Evolutionary conservation across 2,888 invertebrate genomes (phyloP), one percentile per base, ranked within the genome.

Genomic region (Galerucella nymphaeae): DNA sequence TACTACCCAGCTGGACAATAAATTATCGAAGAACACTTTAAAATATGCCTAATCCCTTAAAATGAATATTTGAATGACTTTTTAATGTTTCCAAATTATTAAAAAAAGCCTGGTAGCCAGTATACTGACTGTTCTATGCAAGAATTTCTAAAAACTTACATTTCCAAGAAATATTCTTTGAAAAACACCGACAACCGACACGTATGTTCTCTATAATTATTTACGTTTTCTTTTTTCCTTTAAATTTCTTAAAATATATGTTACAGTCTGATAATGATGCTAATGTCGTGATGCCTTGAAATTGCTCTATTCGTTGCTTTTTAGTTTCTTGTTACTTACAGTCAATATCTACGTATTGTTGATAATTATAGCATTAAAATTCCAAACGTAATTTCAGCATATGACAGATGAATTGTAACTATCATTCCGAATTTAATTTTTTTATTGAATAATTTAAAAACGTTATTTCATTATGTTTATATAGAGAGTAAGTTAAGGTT

Each of bases 161-260:
- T 53, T 53, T 53, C 18, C 53, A 53, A 53, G 53, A 53, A 53
- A 53, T 18, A 53, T 53, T 16, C 53, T 53, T 53, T 53, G 53
- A 53, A 53, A 53, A 53, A 18, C 18, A 53, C 53, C 53, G 53
- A 53, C 53, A 16, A 53, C 53, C 18, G 16, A 16, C 53, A 53
- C 53, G 18, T 53, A 53, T 16, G 53, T 53, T 18, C 53, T 53
- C 53, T 53, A 53, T 53, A 53, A 53, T 53, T 53, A 53, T 53
- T 53, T 53, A 53, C 53, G 18, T 53, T 53, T 53, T 53, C 53
- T 53, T 53, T 53, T 53, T 53, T 53, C 18, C 53, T 18, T 53
- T 53, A 53, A 45, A 53, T 53, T 53, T 53, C 53, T 53, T 53
- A 53, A 53, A 53, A 53, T 53, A 53, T 53, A 53, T 53, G 53